Evolutionary conservation across 2,888 invertebrate species (phyloP).

Genomic region (Sinhomidia bicolor): DNA sequence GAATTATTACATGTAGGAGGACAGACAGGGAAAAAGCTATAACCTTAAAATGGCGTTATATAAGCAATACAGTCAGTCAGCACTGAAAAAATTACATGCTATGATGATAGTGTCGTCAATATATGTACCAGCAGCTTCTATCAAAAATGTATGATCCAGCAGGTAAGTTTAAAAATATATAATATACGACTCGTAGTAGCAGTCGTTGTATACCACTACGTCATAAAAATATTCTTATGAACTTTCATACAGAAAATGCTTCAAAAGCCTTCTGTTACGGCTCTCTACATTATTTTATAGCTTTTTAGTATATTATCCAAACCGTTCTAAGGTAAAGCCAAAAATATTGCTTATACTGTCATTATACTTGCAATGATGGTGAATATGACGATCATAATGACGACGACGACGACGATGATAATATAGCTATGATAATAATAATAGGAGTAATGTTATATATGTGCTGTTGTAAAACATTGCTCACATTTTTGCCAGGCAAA

Average conservation of each 20-base stretch:
- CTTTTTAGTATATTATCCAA: too few relatives aligned
- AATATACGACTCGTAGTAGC: background rate
- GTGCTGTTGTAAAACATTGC: background rate
- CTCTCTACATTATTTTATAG: too few relatives aligned
- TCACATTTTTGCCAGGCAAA: slow-evolving; percentile 3
- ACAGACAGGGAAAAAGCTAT: background rate
- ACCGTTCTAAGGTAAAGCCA: too few relatives aligned
- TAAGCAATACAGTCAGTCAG: background rate
- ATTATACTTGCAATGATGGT: slow-evolving; percentile 21
- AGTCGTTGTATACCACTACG: background rate
- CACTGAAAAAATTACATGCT: background rate
- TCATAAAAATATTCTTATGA: background rate
- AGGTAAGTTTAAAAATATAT: background rate
- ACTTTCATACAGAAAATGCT: too few relatives aligned
- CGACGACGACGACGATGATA: too few relatives aligned
- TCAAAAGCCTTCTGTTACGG: too few relatives aligned
- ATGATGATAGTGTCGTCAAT: slow-evolving; percentile 5
- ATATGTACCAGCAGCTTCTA: background rate
- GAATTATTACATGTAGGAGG: slow-evolving; percentile 30
- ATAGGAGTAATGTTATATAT: background rate
- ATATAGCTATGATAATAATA: slow-evolving; percentile 18
- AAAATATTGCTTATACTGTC: background rate
- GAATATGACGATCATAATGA: background rate
- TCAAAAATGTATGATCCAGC: background rate
- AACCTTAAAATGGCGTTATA: background rate